phyloP scores from a whole-genome alignment of 2,797 vertebrate genomes.

The Xiphorhynchus erythropygius region DNA sequence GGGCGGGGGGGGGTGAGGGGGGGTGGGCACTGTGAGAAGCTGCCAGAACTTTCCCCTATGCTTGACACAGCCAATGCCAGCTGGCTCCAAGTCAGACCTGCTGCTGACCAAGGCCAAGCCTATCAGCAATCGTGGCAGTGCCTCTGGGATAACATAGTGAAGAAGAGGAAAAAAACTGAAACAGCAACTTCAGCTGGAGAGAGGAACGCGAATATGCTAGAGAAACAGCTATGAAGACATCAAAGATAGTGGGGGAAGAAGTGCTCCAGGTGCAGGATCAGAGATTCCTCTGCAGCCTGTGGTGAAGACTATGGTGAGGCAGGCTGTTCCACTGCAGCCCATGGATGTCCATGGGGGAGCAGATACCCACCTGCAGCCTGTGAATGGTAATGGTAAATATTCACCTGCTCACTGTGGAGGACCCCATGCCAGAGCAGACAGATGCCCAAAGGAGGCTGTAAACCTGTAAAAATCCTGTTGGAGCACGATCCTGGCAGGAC shows the following conservation, averaged over 20 bases:
- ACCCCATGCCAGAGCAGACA: neutral
- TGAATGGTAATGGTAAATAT: neutral
- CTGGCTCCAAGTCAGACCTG: neutral
- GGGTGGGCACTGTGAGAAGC: neutral
- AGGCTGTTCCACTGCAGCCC: neutral
- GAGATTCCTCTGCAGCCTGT: neutral
- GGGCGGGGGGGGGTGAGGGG: fast-evolving
- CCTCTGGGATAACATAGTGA: neutral
- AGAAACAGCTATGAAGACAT: neutral
- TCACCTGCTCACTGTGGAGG: neutral
- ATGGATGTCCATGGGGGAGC: fast-evolving
- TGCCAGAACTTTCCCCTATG: neutral
- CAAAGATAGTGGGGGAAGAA: neutral
- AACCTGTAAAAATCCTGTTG: fast-evolving
- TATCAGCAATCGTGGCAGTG: fast-evolving
- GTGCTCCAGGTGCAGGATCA: neutral
- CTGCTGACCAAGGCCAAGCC: neutral
- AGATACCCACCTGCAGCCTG: neutral
- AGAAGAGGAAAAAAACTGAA: neutral
- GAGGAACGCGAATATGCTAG: neutral
- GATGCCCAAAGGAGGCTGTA: neutral
- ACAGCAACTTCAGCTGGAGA: neutral
- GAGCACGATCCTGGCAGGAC: neutral
- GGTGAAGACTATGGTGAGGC: neutral
- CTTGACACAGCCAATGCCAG: neutral